A percentile compares a stretch with the other conserved stretches of the same genome.
These are phyloP conservation scores for Rhinolophus sinicus DNA, from an alignment of 2,113 vertebrate genomes.

Conservation along the genomic window DNA sequence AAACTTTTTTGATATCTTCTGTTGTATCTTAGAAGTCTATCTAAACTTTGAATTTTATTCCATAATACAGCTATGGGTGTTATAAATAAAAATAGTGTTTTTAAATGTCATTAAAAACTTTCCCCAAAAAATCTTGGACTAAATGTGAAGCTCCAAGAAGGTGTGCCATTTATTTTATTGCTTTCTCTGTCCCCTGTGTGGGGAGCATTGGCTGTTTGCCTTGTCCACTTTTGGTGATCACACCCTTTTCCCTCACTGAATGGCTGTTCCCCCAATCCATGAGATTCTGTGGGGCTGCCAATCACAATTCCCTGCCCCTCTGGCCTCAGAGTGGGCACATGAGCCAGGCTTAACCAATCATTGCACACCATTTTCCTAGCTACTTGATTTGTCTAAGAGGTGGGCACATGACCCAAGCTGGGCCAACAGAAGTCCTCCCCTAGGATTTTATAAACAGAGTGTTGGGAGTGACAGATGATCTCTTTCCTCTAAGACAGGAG, in stretches of 20 bases:
- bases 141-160: background rate
- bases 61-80: background rate
- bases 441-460: background rate
- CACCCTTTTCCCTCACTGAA: background rate
- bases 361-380: background rate
- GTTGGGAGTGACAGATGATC: background rate
- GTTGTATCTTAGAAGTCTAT: background rate
- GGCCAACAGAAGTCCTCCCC: background rate
- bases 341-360: background rate
- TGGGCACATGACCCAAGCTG: background rate
- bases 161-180: background rate
- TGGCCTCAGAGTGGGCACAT: background rate
- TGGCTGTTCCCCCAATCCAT: background rate
- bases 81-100: slow-evolving; percentile 24
- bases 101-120: background rate
- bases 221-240: background rate
- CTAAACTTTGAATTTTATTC: slow-evolving; percentile 4
- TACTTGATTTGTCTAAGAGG: background rate
- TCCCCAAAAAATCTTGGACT: background rate
- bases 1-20: background rate
- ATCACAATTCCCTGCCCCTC: background rate
- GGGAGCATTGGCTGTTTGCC: too few species aligned
- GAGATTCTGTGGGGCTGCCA: background rate
- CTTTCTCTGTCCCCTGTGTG: background rate
- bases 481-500: background rate